Evolutionary conservation across 2,888 invertebrate genomes (phyloP), one percentile per base, ranked within the genome.

Genomic region (Campoplex capitator): DNA sequence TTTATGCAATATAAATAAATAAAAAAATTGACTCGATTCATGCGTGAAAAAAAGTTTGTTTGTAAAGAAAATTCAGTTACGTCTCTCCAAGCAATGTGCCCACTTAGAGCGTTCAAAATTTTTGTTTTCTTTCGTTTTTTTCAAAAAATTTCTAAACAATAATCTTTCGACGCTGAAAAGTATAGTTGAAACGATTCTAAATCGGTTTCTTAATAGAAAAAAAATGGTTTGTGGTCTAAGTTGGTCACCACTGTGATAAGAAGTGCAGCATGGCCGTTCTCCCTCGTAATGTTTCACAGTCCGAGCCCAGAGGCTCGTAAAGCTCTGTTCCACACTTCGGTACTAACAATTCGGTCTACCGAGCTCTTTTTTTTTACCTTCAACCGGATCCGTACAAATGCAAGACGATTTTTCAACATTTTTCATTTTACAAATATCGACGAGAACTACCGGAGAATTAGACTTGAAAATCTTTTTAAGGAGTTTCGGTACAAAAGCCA

Each of bases 171-270:
- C 28, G 16, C 16, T 62, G 13, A 32, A 32, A 32, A 32, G 23
- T 23, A 32, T 62, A 3, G 18, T 32, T 45, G 16, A 38, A 67
- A 18, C 38, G 32, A 16, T 65, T 68, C 38, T 68, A 38, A 38
- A 70, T 70, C 45, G 45, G 28, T 42, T 28, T 18, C 18, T 76
- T 32, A 11, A 16, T 28, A 48, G 45, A 45, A 65, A 76, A 9
- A 32, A 32, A 38, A 67, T 9, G 23, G 48, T 51, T 42, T 16
- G 32, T 38, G 67, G 73, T 76, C 76, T 56, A 67, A 75, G 89
- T 89, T 92, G 92, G 88, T 87, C 71, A 89, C 89, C 90, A 90
- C 91, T 92, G 91, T 88, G 92, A 92, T 92, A 92, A 92, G 90
- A 83, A 89, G 84, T 77, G 89, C 84, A 89, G 88, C 78, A 89